phyloP scores from a whole-genome alignment of 2,888 invertebrate species.

The Lysandra bellargus region DNA sequence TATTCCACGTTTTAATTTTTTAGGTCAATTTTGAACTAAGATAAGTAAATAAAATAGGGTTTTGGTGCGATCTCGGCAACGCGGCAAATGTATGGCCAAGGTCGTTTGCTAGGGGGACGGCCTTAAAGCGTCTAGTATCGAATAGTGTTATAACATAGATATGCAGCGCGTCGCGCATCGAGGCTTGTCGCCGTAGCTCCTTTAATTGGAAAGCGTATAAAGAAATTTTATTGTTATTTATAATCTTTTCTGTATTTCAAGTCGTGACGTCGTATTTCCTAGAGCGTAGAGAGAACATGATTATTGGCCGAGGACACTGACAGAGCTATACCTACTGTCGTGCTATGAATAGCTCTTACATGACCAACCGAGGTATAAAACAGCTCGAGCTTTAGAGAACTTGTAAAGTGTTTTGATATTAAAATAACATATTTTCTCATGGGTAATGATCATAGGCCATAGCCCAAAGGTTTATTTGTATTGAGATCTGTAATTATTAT shows the following conservation, averaged over 20 bases:
- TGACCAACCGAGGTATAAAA: neutral
- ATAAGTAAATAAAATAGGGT: no score
- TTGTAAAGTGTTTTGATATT: neutral
- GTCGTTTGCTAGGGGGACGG: no score
- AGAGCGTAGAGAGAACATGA: neutral
- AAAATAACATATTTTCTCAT: no score
- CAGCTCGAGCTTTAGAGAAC: neutral
- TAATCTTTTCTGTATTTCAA: slow-evolving; percentile 37
- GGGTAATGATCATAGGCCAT: neutral
- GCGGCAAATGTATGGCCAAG: no score
- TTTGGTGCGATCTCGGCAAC: no score
- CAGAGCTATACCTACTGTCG: neutral
- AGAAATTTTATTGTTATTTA: slow-evolving; percentile 35
- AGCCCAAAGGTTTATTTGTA: neutral
- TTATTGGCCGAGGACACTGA: neutral
- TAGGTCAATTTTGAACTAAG: no score
- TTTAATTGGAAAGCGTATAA: slow-evolving; percentile 60
- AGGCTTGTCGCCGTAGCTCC: slow-evolving; percentile 58
- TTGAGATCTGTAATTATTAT: neutral
- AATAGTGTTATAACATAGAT: slow-evolving; percentile 47
- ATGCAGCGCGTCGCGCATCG: slow-evolving; percentile 56
- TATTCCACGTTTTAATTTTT: no score
- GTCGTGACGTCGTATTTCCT: slow-evolving; percentile 33
- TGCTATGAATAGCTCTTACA: neutral
- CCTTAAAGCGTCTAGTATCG: slow-evolving; percentile 45